A percentile compares a stretch with the other conserved stretches of the same genome.
phyloP scores from a whole-genome alignment of 2,797 vertebrate genomes.

The Amblyopsis hoosieri region DNA sequence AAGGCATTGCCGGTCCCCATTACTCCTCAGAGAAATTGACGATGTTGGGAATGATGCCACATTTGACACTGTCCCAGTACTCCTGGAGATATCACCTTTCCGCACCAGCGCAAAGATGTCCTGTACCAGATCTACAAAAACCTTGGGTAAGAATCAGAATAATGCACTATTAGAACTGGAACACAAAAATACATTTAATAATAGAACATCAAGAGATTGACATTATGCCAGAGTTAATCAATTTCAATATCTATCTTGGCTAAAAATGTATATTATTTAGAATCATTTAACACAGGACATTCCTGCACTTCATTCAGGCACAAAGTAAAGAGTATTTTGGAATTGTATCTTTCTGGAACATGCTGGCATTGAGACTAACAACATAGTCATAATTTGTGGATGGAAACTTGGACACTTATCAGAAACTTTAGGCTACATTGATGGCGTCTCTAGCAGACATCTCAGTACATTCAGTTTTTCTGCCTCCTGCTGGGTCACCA shows the following conservation, averaged over 20 bases:
- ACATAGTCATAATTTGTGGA: too few species aligned
- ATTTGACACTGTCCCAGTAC: slow-evolving; percentile 94
- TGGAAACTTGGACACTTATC: neutral
- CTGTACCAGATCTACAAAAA: slow-evolving; percentile 89
- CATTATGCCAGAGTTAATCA: too few species aligned
- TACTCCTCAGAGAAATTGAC: slow-evolving; percentile 94
- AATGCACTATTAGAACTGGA: neutral
- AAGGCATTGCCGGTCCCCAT: slow-evolving; percentile 86
- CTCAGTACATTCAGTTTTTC: slow-evolving; percentile 92
- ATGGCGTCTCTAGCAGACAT: slow-evolving; percentile 89
- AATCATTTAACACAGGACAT: too few species aligned
- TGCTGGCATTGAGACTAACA: too few species aligned
- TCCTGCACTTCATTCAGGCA: too few species aligned
- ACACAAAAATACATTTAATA: neutral
- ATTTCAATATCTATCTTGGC: too few species aligned
- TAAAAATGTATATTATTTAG: too few species aligned
- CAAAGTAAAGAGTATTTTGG: too few species aligned
- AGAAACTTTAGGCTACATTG: slow-evolving; percentile 75
- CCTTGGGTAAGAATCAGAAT: slow-evolving; percentile 41
- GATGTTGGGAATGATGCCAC: slow-evolving; percentile 89
- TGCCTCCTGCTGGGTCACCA: slow-evolving; percentile 86
- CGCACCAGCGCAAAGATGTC: slow-evolving; percentile 92
- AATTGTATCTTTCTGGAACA: too few species aligned
- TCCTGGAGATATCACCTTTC: slow-evolving; percentile 91
- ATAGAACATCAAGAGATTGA: too few species aligned